Evolutionary conservation across 2,797 vertebrate species (phyloP), one percentile per base, ranked within the genome.

Genomic region (Schizopygopsis malacanthus): DNA sequence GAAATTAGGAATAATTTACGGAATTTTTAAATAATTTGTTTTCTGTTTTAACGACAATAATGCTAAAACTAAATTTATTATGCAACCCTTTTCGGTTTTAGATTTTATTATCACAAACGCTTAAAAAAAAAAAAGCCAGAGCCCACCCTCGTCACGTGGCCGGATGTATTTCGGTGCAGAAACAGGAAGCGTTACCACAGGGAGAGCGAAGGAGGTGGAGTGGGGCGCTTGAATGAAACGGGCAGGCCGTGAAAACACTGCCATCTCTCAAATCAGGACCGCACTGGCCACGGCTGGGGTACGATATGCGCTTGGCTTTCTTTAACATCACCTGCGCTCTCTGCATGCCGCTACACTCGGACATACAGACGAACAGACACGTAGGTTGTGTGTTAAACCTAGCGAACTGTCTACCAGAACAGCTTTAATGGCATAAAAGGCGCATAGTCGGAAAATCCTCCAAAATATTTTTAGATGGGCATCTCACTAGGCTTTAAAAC

Each of bases 231-330:
- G 54, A 85, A 80, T 85, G 69, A 80, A 86, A 71, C 82, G 59
- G 87, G 83, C 87, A 87, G 88, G 88, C 89, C 81, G 69, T 81
- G 83, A 84, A 87, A 88, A 65, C 54, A 37, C 82, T 77, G 82
- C 65, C 82, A 80, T 85, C 81, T 80, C 84, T 83, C 71, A 67
- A 33, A 79, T 71, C 80, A 78, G 73, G 43, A 79, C 82, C 50
- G 75, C 63, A 47, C 79, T 59, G 82, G 54, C 70, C 65, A 78
- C 56, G 80, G 80, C 80, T 89, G 86, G 86, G 91, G 91, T 93
- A 91, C 82, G 85, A 69, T 56, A 76, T 59, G 8, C 61, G 45
- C 56, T 80, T 10, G 25, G 10, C 45, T 81, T 77, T 39, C 16
- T 80, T 59, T 16, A 56, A 77, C 61, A 59, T 54, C 78, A 56